Percentiles rank a stretch among this genome's conserved stretches.
These are phyloP conservation scores for Trimorus sp. DNA, from an alignment of 2,888 invertebrate species.

Conservation along the genomic window DNA sequence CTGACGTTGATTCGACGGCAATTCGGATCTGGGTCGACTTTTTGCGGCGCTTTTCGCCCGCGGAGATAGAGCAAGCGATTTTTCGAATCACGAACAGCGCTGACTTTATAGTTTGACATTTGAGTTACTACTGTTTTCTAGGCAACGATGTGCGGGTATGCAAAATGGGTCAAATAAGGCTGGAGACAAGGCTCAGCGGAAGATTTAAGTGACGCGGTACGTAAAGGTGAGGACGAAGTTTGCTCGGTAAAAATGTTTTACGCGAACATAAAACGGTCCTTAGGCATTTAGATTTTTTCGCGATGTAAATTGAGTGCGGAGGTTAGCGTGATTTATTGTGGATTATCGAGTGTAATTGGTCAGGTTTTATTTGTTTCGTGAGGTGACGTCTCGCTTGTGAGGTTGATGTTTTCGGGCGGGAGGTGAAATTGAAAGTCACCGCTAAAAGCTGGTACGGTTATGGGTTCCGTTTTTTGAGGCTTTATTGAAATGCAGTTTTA, in stretches of 20 bases:
- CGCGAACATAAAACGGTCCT: constrained; percentile 2
- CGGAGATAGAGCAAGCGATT: too few relatives aligned
- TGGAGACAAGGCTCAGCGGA: constrained; percentile 15
- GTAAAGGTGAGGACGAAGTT: constrained; percentile 7
- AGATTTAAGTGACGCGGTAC: constrained; percentile 18
- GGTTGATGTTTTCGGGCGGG: too few relatives aligned
- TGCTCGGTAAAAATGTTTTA: background rate
- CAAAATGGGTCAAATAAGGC: constrained; percentile 27
- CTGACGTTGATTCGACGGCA: too few relatives aligned
- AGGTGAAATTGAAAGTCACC: too few relatives aligned
- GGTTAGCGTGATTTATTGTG: background rate
- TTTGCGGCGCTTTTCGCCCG: too few relatives aligned
- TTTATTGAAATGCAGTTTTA: too few relatives aligned
- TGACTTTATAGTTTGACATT: constrained; percentile 34
- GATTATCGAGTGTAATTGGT: too few relatives aligned
- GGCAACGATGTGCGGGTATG: background rate
- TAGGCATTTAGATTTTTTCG: background rate
- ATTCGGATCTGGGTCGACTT: too few relatives aligned
- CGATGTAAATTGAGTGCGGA: background rate
- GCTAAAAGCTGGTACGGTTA: too few relatives aligned
- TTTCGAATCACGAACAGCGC: background rate
- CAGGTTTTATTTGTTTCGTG: too few relatives aligned
- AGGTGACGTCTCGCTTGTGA: too few relatives aligned
- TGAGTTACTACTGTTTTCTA: constrained; percentile 28
- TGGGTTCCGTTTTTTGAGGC: too few relatives aligned